Evolutionary conservation across 2,113 vertebrate species (phyloP).

Genomic region (Cyphomyrus discorhynchus): DNA sequence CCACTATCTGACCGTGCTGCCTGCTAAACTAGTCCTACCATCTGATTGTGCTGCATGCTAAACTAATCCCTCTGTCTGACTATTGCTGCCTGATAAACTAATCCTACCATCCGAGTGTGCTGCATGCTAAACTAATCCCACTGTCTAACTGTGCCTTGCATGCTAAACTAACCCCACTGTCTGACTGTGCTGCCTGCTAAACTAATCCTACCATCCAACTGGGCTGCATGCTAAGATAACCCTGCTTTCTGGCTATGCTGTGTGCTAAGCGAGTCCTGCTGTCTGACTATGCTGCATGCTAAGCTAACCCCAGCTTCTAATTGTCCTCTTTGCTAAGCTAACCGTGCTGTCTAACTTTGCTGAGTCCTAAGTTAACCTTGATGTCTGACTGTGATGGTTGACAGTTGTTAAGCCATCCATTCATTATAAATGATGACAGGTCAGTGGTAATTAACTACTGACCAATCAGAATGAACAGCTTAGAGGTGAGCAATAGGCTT

Average conservation of each 20-base stretch:
- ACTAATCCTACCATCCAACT: too few relatives aligned
- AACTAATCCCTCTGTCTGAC: not conserved
- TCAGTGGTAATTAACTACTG: not conserved
- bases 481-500: not conserved
- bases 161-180: not conserved
- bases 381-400: not conserved
- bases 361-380: not conserved
- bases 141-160: not conserved
- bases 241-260: not conserved
- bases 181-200: too few relatives aligned
- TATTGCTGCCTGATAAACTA: not conserved
- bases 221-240: not conserved
- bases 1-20: not conserved
- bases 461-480: not conserved
- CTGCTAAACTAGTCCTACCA: not conserved
- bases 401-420: not conserved
- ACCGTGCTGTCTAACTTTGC: too few relatives aligned
- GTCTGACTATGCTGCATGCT: too few relatives aligned
- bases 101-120: too few relatives aligned
- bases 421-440: not conserved
- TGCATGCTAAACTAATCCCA: too few relatives aligned
- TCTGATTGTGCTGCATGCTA: not conserved
- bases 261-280: not conserved
- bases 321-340: too few relatives aligned
- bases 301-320: too few relatives aligned